These are phyloP conservation scores for Grus americana DNA, from an alignment of 2,113 vertebrate genomes.

Conservation along the genomic window DNA sequence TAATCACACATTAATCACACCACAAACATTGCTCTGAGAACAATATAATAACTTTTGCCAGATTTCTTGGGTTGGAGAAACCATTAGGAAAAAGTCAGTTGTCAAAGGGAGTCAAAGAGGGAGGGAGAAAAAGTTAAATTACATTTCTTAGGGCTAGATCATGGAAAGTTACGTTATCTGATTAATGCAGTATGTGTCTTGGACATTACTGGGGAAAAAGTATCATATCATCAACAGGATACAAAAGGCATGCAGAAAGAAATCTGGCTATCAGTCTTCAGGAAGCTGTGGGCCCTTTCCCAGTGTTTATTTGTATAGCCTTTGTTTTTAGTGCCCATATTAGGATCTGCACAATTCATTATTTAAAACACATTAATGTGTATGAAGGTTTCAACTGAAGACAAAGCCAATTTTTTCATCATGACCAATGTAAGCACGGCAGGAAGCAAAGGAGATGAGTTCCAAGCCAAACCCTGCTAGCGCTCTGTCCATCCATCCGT, in stretches of 20 bases:
- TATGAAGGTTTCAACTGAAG: conserved; percentile 40
- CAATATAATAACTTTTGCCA: conserved; percentile 45
- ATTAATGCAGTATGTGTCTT: conserved; percentile 55
- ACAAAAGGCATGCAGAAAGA: conserved; percentile 63
- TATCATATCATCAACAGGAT: conserved; percentile 52
- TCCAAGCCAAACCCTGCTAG: conserved; percentile 26
- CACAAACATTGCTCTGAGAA: conserved; percentile 20
- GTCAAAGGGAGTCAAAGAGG: neutral
- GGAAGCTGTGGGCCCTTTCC: conserved; percentile 61
- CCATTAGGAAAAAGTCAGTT: conserved; percentile 40
- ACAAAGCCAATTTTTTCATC: conserved; percentile 45
- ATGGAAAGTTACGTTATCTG: conserved; percentile 50
- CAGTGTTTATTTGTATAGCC: conserved; percentile 50
- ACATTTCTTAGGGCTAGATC: conserved; percentile 39
- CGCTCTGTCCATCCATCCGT: neutral
- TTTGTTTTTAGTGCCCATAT: conserved; percentile 58
- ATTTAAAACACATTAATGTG: neutral
- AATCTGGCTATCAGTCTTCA: conserved; percentile 62
- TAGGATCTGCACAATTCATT: conserved; percentile 13
- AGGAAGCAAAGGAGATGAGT: conserved; percentile 36
- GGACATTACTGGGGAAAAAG: conserved; percentile 55
- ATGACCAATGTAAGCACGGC: neutral
- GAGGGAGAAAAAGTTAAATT: conserved; percentile 1
- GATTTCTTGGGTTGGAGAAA: conserved; percentile 41
- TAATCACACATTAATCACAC: conserved; percentile 5